Evolutionary conservation across 2,113 vertebrate genomes (phyloP).

Genomic region (Montifringilla adamsi): DNA sequence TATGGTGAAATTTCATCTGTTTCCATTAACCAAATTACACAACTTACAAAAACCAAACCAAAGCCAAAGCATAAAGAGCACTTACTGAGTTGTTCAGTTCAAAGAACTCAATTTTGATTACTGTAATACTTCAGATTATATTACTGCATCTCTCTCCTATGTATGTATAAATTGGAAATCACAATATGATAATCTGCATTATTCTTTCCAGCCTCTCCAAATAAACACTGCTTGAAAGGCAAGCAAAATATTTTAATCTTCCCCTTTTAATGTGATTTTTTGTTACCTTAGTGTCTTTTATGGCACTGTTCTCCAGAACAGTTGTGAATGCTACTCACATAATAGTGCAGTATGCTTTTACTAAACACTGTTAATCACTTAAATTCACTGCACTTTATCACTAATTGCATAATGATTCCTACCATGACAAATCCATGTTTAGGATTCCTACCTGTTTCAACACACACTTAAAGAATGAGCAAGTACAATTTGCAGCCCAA

Average conservation of each 20-base stretch:
- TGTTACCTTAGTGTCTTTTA: neutral
- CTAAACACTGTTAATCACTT: neutral
- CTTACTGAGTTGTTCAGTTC: neutral
- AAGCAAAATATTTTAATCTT: neutral
- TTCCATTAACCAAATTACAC: neutral
- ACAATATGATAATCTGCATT: neutral
- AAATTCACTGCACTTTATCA: neutral
- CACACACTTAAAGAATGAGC: neutral
- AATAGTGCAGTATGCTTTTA: neutral
- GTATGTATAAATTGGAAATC: neutral
- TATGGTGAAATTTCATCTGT: neutral
- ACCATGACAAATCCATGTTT: neutral
- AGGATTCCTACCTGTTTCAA: neutral
- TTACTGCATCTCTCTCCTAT: neutral
- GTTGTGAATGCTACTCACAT: neutral
- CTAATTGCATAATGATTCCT: neutral
- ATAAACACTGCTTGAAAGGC: neutral
- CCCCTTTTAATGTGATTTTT: neutral
- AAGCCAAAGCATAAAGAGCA: neutral
- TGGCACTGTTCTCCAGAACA: neutral
- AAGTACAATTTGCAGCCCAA: neutral
- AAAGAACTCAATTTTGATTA: neutral
- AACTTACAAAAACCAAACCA: neutral
- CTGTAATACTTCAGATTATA: neutral
- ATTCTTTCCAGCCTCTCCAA: neutral